A percentile compares a stretch with the other conserved stretches of the same genome.
phyloP scores from a whole-genome alignment of 2,888 invertebrate species.

The Thecophora atra region DNA sequence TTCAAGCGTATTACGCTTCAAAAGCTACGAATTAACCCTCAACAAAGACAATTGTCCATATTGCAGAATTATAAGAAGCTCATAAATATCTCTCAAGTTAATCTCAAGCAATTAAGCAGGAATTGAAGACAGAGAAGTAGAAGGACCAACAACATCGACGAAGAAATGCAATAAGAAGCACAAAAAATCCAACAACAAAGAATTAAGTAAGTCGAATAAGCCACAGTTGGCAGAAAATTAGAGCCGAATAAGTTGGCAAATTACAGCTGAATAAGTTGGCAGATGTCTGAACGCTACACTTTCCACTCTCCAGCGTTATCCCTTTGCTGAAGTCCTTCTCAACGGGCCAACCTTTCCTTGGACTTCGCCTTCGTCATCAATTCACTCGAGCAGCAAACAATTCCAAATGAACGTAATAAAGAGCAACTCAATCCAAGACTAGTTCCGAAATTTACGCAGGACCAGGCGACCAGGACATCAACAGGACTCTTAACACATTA shows the following conservation, averaged over 20 bases:
- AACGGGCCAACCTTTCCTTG: neutral
- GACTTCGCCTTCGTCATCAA: slow-evolving; percentile 45
- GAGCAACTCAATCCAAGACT: neutral
- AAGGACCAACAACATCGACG: neutral
- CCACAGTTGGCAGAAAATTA: slow-evolving; percentile 50
- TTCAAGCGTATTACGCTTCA: too few relatives aligned
- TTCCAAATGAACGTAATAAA: slow-evolving; percentile 35
- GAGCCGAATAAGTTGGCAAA: slow-evolving; percentile 25
- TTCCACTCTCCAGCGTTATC: neutral
- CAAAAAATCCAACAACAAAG: too few relatives aligned
- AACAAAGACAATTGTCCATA: slow-evolving; percentile 36
- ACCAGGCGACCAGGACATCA: slow-evolving; percentile 6
- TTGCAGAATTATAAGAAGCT: neutral
- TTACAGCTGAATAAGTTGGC: neutral
- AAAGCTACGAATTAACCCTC: neutral
- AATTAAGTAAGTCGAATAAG: slow-evolving; percentile 39
- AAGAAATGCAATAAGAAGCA: neutral
- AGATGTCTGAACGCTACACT: neutral
- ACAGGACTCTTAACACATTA: slow-evolving; percentile 35
- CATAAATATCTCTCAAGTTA: slow-evolving; percentile 4
- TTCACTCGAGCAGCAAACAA: slow-evolving; percentile 55
- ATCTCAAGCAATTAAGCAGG: slow-evolving; percentile 2
- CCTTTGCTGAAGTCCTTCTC: neutral
- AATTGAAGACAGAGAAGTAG: too few relatives aligned
- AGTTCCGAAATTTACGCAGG: neutral